Evolutionary conservation across 2,888 invertebrate genomes (phyloP), one percentile per base, ranked within the genome.

Genomic region (Crossocerus cetratus): DNA sequence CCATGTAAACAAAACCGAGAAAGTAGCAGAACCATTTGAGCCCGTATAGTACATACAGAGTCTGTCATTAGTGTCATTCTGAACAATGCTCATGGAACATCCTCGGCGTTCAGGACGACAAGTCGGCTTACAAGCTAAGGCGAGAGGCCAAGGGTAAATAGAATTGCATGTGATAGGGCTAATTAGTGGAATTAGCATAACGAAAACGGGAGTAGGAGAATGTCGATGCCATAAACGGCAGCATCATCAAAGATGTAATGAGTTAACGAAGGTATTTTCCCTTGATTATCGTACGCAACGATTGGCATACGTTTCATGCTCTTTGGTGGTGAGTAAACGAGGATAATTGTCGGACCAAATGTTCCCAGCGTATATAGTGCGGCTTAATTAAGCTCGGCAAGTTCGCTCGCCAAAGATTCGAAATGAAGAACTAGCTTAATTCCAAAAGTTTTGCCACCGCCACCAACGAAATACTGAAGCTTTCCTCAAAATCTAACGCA

Each of bases 251-350:
- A 60, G 61, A 57, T n/a, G 42, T 66, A 58, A 62, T 58, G 55
- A 56, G 57, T 74, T 71, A 77, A 77, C 64, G 64, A 77, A 74
- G 57, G 20, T 54, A 64, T 42, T 74, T 67, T 68, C 57, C 63
- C 44, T 49, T 69, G 66, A 72, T 73, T 60, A 63, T 69, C 69
- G 69, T 61, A 55, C 58, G 21, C 16, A 55, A 32, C 42, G 57
- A 59, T 4, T 13, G 49, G 49, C 60, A 64, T 32, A 23, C 58
- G 63, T 69, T 60, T 61, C 60, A 61, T 49, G 64, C 61, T 61
- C 55, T 16, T 16, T 32, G 11, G 32, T 8, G 1, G 32, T 53
- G n/a, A 1, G 21, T n/a, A 58, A 63, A 54, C 18, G 56, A 11
- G 32, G 53, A 56, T 63, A 23, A 43, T 65, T 53, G 65, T 20